phyloP scores from a whole-genome alignment of 35 echinoderm and acorn worm species.

The Heliocidaris tuberculata region DNA sequence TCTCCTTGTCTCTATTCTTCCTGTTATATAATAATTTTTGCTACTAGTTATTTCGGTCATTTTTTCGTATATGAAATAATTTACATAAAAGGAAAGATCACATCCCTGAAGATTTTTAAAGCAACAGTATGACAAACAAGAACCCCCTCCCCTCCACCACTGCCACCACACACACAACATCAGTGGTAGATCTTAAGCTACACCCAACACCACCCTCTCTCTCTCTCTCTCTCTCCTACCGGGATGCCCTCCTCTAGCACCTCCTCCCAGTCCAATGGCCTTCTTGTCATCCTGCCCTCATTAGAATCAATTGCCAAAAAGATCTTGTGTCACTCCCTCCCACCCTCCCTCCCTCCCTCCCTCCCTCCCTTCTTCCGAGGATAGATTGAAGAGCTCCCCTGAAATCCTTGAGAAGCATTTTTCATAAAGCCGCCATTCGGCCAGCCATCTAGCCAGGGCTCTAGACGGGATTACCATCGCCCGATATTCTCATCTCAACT shows the following conservation, averaged over 20 bases:
- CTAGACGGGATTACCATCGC: not conserved
- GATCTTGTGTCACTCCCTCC: slow-evolving; percentile 14
- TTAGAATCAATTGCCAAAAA: slow-evolving; percentile 37
- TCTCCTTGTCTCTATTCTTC: not conserved
- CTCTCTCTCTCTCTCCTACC: not conserved
- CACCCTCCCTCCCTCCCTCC: not conserved
- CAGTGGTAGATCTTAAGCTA: too few species aligned
- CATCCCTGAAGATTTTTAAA: too few species aligned
- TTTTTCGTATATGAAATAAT: too few species aligned
- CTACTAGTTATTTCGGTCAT: not conserved
- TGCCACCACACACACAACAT: too few species aligned
- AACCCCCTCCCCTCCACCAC: too few species aligned
- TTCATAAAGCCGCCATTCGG: slow-evolving; percentile 33
- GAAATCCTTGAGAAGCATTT: not conserved
- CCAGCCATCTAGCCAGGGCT: not conserved
- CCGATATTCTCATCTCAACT: not conserved
- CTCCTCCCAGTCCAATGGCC: slow-evolving; percentile 29
- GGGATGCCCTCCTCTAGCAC: not conserved
- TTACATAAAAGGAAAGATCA: too few species aligned
- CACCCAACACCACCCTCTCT: not conserved
- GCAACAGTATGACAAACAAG: too few species aligned
- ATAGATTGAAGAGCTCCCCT: not conserved
- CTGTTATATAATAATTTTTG: not conserved
- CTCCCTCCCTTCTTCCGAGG: not conserved
- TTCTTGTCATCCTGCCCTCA: slow-evolving; percentile 28